Conservation (phyloP, 2,113 vertebrate genomes). For the Crotophaga sulcirostris region DNA sequence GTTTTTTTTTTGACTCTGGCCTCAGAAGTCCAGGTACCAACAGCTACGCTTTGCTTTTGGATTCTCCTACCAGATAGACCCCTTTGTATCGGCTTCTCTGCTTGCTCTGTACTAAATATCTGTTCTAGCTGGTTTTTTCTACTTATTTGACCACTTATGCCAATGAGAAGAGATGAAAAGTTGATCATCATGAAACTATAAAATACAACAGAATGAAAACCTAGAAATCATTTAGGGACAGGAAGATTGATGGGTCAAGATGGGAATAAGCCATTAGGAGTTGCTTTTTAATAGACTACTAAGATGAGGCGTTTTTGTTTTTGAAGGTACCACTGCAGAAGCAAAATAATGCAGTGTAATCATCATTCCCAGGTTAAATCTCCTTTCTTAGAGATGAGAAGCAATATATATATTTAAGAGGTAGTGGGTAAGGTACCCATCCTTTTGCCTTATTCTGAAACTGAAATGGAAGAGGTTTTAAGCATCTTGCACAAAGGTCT, state of each 20-base stretch:
- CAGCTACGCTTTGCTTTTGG: not conserved
- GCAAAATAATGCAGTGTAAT: slow-evolving; percentile 39
- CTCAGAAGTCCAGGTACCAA: not conserved
- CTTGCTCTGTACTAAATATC: not conserved
- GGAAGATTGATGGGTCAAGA: not conserved
- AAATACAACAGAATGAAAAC: not conserved
- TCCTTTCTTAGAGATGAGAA: slow-evolving; percentile 12
- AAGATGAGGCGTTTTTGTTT: not conserved
- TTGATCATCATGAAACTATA: not conserved
- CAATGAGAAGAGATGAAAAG: not conserved
- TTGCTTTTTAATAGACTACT: not conserved
- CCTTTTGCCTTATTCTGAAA: slow-evolving; percentile 14
- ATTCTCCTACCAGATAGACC: not conserved
- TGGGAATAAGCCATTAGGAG: not conserved
- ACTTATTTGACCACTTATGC: not conserved
- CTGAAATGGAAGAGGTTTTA: slow-evolving; percentile 42
- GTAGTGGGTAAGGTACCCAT: not conserved
- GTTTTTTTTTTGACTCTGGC: not conserved
- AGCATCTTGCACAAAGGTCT: slow-evolving; percentile 13
- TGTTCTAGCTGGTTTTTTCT: not conserved
- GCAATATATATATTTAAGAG: slow-evolving; percentile 19
- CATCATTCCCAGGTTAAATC: not conserved
- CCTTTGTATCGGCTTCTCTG: not conserved
- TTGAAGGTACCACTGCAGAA: not conserved
- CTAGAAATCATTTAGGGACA: not conserved